Conservation (phyloP, 2,113 vertebrate genomes). For the Ailuropoda melanoleuca region DNA sequence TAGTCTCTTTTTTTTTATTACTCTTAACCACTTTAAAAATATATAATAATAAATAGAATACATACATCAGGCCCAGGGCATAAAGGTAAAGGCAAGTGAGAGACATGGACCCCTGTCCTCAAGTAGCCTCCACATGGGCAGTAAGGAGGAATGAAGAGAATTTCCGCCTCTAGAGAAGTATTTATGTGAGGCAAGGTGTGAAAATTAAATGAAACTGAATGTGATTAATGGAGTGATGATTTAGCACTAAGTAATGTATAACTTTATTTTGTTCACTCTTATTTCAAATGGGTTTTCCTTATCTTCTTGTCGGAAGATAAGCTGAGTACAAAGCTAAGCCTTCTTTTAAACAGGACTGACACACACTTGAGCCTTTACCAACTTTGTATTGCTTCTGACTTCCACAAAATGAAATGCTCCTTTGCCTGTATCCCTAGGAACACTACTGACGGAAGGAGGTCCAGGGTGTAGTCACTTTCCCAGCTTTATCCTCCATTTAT, state of each 20-base stretch:
- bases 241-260: background rate
- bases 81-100: background rate
- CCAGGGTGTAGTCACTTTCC: background rate
- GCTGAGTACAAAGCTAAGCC: background rate
- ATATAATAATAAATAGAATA: background rate
- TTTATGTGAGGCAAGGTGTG: background rate
- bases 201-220: background rate
- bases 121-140: background rate
- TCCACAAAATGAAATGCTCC: background rate
- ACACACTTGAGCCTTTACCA: background rate
- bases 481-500: background rate
- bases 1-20: slow-evolving; percentile 13
- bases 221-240: background rate
- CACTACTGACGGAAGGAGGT: background rate
- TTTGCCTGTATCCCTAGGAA: background rate
- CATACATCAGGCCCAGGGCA: background rate
- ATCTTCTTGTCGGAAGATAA: background rate
- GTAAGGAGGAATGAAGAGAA: background rate
- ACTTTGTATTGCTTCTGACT: background rate
- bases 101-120: background rate
- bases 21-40: background rate
- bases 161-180: background rate
- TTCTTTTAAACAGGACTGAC: background rate
- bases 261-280: background rate
- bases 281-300: background rate